phyloP scores from a whole-genome alignment of 2,113 vertebrate genomes.

The Leucopternis melanops region DNA sequence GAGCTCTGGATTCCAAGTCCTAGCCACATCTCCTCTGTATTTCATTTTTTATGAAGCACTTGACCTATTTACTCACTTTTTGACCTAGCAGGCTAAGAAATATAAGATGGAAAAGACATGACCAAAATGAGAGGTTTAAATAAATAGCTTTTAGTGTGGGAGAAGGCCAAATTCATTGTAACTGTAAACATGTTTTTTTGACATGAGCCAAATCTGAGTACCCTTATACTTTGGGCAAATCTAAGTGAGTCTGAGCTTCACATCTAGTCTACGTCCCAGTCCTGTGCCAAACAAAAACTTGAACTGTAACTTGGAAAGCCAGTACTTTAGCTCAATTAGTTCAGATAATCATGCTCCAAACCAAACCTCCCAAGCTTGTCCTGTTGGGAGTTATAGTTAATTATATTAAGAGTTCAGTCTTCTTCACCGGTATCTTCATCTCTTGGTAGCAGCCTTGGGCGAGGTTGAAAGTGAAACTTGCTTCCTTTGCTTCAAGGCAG shows the following conservation, averaged over 20 bases:
- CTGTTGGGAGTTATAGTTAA: not conserved
- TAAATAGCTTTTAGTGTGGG: slow-evolving; percentile 20
- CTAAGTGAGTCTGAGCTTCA: not conserved
- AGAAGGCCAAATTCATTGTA: slow-evolving; percentile 10
- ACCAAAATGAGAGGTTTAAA: slow-evolving; percentile 53
- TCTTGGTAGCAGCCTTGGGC: slow-evolving; percentile 2
- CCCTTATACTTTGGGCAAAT: not conserved
- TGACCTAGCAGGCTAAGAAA: slow-evolving; percentile 44
- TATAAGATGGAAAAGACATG: slow-evolving; percentile 34
- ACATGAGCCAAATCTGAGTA: not conserved
- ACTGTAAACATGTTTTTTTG: slow-evolving; percentile 21
- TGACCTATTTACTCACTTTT: slow-evolving; percentile 45
- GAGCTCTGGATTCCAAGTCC: not conserved
- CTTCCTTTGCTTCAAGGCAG: slow-evolving; percentile 24
- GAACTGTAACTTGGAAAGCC: not conserved
- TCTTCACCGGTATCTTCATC: not conserved
- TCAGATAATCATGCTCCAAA: not conserved
- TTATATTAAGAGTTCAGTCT: slow-evolving; percentile 6
- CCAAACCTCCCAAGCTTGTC: not conserved
- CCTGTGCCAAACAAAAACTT: not conserved
- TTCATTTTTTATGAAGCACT: not conserved
- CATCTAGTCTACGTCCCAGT: not conserved
- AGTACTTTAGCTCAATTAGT: not conserved
- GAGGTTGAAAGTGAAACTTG: slow-evolving; percentile 27
- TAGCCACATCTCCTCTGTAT: not conserved